Evolutionary conservation across 1,140 invertebrate genomes (phyloP).

Genomic region (Mylabris phalerata): DNA sequence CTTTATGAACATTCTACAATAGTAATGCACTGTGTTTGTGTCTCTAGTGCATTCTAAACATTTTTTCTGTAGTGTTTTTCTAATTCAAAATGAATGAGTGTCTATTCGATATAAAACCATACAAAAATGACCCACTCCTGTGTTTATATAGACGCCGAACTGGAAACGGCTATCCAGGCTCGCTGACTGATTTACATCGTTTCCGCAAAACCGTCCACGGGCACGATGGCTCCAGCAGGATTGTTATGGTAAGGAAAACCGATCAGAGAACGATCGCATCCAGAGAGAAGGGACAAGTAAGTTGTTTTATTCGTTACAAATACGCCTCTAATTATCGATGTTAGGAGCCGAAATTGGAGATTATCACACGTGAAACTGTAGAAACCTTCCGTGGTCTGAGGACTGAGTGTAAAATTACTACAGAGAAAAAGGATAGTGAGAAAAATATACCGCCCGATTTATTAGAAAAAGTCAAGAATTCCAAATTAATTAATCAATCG

Average conservation of each 20-base stretch:
- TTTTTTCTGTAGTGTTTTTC: too few relatives aligned
- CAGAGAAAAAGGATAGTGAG: constrained; percentile 48
- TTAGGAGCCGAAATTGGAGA: constrained; percentile 44
- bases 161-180: constrained; percentile 34
- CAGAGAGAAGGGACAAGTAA: constrained; percentile 39
- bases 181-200: constrained; percentile 38
- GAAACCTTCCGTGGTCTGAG: constrained; percentile 52
- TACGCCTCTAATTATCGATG: not conserved
- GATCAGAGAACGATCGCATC: constrained; percentile 52
- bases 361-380: constrained; percentile 54
- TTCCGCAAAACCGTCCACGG: constrained; percentile 48
- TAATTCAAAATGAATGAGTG: not conserved
- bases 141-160: constrained; percentile 27
- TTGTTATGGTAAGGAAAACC: constrained; percentile 58
- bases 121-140: constrained; percentile 14
- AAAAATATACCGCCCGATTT: constrained; percentile 32
- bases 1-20: constrained; percentile 17
- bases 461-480: constrained; percentile 38
- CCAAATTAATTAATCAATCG: constrained; percentile 27
- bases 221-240: constrained; percentile 52
- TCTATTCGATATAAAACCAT: constrained; percentile 13
- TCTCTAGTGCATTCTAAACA: too few relatives aligned
- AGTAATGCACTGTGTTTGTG: constrained; percentile 11
- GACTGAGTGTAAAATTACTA: constrained; percentile 52
- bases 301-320: not conserved